A percentile compares a stretch with the other conserved stretches of the same genome.
Conservation (phyloP, 2,888 invertebrate genomes). For the Gymnocheta viridis region DNA sequence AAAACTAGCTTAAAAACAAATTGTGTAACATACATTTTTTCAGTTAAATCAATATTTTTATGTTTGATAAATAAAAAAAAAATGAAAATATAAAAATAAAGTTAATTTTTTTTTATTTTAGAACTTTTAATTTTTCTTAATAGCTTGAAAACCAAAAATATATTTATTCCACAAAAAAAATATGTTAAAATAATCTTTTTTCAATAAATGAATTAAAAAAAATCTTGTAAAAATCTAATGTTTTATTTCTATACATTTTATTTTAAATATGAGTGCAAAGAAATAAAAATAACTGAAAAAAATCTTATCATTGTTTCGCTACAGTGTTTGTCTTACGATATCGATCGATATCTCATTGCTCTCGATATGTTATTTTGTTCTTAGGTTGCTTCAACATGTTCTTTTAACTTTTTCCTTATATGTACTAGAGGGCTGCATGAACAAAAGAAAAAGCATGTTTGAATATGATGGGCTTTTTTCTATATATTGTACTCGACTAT, state of each 20-base stretch:
- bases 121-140: conserved; percentile 34
- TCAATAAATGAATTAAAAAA: conserved; percentile 69
- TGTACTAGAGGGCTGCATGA: no score
- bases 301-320: no score
- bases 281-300: not conserved
- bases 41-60: conserved; percentile 36
- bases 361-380: no score
- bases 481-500: no score
- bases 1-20: conserved; percentile 18
- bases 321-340: no score
- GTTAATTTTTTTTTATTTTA: conserved; percentile 14
- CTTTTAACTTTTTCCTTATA: no score
- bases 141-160: conserved; percentile 59
- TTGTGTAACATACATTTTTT: conserved; percentile 65
- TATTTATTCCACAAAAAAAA: conserved; percentile 57
- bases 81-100: not conserved
- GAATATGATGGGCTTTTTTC: no score
- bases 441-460: no score
- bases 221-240: conserved; percentile 38
- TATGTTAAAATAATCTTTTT: conserved; percentile 69
- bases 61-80: conserved; percentile 15
- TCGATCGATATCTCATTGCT: no score
- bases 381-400: no score
- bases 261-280: no score
- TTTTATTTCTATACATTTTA: no score